Conservation (phyloP, 2,797 vertebrate genomes). For the Staurois parvus region DNA sequence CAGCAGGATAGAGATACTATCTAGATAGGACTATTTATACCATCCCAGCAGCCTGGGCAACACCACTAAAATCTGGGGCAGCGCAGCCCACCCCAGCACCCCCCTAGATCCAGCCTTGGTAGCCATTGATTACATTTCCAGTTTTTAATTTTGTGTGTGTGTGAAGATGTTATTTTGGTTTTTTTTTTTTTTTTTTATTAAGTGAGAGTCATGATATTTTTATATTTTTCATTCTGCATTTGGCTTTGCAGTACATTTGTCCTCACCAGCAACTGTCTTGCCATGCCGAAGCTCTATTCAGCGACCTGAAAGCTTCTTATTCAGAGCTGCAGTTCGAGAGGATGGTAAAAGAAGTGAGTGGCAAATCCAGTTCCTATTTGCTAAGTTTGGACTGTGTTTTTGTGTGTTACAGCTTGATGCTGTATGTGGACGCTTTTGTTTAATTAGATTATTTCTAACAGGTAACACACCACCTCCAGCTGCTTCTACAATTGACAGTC, state of each 20-base stretch:
- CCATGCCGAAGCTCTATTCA: constrained; percentile 77
- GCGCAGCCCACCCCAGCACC: too few relatives aligned
- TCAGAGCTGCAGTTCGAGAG: constrained; percentile 83
- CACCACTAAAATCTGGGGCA: too few relatives aligned
- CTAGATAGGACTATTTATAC: too few relatives aligned
- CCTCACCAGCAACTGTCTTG: constrained; percentile 80
- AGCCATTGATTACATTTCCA: too few relatives aligned
- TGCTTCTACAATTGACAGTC: constrained; percentile 66
- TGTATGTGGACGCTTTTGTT: too few relatives aligned
- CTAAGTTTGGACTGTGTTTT: background rate
- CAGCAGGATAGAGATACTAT: too few relatives aligned
- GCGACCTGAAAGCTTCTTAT: constrained; percentile 93
- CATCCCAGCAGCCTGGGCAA: too few relatives aligned
- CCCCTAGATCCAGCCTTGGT: too few relatives aligned
- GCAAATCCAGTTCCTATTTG: background rate
- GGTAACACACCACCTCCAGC: constrained; percentile 65
- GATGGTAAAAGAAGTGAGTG: constrained; percentile 87
- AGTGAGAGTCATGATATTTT: background rate
- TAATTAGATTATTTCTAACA: constrained; percentile 63
- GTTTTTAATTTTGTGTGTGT: too few relatives aligned
- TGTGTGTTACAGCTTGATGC: background rate
- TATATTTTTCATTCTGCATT: background rate
- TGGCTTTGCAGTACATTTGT: constrained; percentile 73
- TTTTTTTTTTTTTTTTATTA: too few relatives aligned
- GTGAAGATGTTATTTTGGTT: too few relatives aligned